phyloP scores from a whole-genome alignment of 2,797 vertebrate species.

The Mormyrops attenuatus region DNA sequence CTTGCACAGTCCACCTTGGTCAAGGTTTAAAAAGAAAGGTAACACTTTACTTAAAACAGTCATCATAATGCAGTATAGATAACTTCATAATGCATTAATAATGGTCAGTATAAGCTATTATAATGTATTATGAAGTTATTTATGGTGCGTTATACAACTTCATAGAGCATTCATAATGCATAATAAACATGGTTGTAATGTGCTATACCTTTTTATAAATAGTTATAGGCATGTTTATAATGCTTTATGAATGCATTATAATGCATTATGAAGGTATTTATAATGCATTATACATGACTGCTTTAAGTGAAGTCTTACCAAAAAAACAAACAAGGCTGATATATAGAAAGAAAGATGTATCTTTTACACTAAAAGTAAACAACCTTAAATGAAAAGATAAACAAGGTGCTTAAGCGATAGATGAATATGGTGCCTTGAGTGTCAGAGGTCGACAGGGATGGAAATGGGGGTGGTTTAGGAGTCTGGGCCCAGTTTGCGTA shows the following conservation, averaged over 20 bases:
- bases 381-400: neutral
- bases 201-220: neutral
- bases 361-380: neutral
- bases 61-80: neutral
- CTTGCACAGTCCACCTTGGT: neutral
- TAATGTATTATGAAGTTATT: neutral
- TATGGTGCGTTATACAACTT: neutral
- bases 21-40: neutral
- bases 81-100: neutral
- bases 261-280: neutral
- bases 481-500: neutral
- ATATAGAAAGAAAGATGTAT: neutral
- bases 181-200: neutral
- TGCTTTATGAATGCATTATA: neutral
- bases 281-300: neutral
- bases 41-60: neutral
- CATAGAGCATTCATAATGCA: neutral
- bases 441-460: neutral
- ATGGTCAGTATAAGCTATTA: neutral
- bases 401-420: neutral
- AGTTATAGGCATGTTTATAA: neutral
- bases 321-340: neutral
- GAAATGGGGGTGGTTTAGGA: neutral
- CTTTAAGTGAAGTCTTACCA: neutral
- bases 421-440: neutral